These are phyloP conservation scores for Oreotrochilus melanogaster DNA, from an alignment of 2,113 vertebrate species.

Conservation along the genomic window DNA sequence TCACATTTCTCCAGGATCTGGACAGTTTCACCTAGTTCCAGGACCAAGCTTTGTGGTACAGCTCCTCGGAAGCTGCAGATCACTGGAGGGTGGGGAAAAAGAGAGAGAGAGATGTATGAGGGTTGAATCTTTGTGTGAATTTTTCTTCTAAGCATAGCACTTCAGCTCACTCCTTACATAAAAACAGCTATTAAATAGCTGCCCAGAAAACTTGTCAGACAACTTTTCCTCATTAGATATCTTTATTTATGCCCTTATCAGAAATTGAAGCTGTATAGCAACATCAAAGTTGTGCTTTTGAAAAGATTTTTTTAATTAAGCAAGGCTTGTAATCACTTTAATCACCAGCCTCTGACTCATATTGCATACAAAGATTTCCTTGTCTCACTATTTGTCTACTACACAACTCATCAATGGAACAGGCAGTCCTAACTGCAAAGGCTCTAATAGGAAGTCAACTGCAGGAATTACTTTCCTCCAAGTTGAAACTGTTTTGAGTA, in stretches of 20 bases:
- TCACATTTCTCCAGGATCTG: constrained; percentile 98
- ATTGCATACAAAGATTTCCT: neutral
- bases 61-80: constrained; percentile 96
- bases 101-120: constrained; percentile 42
- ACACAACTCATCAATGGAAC: neutral
- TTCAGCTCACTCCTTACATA: constrained; percentile 37
- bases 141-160: constrained; percentile 42
- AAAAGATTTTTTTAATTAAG: neutral
- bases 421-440: neutral
- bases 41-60: constrained; percentile 90
- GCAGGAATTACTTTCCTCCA: neutral
- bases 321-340: neutral
- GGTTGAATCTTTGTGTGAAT: constrained; percentile 47
- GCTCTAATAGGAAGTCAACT: neutral
- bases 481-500: neutral
- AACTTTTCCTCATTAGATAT: neutral
- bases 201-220: constrained; percentile 37
- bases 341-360: neutral
- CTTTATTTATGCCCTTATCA: neutral
- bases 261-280: neutral
- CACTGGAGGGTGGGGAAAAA: constrained; percentile 80
- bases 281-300: neutral
- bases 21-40: constrained; percentile 97
- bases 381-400: neutral
- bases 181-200: constrained; percentile 58